Base-by-base conservation (phyloP, 2,797 vertebrate species). In the Huso huso region DNA sequence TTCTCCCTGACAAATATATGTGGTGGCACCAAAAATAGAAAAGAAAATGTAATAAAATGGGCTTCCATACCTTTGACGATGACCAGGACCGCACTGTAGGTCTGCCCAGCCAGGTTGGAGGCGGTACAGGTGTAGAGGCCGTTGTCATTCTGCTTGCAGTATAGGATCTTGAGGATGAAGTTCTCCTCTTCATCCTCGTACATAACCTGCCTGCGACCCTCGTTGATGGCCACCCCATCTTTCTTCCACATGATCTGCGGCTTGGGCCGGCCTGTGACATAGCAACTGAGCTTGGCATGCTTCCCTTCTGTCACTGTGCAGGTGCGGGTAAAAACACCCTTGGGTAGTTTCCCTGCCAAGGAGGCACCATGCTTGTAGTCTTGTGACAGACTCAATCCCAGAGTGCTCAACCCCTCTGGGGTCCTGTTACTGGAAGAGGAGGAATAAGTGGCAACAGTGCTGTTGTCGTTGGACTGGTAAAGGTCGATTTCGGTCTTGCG, bases 161-260 rank as follows among this genome's bases (percentile, higher is more conserved):
- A 99, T 9, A 99, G 88, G 70, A 99, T 93, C 88, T 98, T 99
- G 69, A 99, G 90, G 78, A 99, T 94, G 70, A 97, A 99, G 81
- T 98, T 98, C 84, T 97, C 96, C n/a, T 93, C 93, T 1, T 94
- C 93, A 0, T 99, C 97, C 82, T 99, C 97, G 0, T 99, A 99
- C 69, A 94, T 92, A 73, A 95, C 82, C 0, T 98, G 95, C 12
- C 97, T 82, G 62, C 97, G 91, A 11, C 96, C 93, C 71, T 98
- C 95, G 0, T 64, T 6, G 69, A 99, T 94, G 72, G 92, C 90
- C 23, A 82, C 69, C 0, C 95, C 91, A n/a, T 99, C 95, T 74
- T 96, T 99, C 77, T 94, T 95, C 97, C 97, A 99, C 68, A 94
- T 90, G 0, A 94, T 98, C 73, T 97, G 94, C 0, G 97, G 97